Percentiles rank a stretch among this genome's conserved stretches.
Evolutionary conservation across 2,797 vertebrate genomes (phyloP).

Genomic region (Oryzias sinensis): DNA sequence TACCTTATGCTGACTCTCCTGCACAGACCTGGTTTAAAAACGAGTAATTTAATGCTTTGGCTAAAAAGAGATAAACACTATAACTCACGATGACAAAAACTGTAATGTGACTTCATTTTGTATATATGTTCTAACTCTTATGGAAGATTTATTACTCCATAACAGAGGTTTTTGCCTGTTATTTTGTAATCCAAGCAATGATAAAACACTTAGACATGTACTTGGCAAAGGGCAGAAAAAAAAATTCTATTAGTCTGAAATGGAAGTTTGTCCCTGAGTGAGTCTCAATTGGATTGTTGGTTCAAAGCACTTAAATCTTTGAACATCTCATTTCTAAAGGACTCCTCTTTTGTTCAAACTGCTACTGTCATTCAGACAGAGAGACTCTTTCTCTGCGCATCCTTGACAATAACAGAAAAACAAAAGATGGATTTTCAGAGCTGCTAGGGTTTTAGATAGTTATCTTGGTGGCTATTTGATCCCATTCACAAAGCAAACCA

Average conservation of each 20-base stretch:
- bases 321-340: slow-evolving; percentile 23
- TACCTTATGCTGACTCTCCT: not conserved
- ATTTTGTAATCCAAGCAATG: not conserved
- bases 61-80: not conserved
- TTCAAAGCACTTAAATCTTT: slow-evolving; percentile 3
- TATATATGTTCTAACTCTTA: too few species aligned
- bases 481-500: too few species aligned
- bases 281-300: not conserved
- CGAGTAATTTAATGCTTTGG: not conserved
- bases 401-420: slow-evolving; percentile 49
- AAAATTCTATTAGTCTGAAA: not conserved
- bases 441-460: slow-evolving; percentile 23
- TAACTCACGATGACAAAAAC: not conserved
- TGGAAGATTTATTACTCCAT: too few species aligned
- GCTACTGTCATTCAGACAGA: slow-evolving; percentile 46
- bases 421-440: slow-evolving; percentile 31
- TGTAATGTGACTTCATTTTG: not conserved
- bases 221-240: not conserved
- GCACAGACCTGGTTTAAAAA: not conserved
- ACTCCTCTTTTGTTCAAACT: slow-evolving; percentile 27
- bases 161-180: not conserved
- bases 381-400: slow-evolving; percentile 23
- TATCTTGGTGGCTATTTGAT: too few species aligned
- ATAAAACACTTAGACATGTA: not conserved
- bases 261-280: not conserved